phyloP scores from a whole-genome alignment of 2,113 vertebrate genomes.

The Prinia subflava region DNA sequence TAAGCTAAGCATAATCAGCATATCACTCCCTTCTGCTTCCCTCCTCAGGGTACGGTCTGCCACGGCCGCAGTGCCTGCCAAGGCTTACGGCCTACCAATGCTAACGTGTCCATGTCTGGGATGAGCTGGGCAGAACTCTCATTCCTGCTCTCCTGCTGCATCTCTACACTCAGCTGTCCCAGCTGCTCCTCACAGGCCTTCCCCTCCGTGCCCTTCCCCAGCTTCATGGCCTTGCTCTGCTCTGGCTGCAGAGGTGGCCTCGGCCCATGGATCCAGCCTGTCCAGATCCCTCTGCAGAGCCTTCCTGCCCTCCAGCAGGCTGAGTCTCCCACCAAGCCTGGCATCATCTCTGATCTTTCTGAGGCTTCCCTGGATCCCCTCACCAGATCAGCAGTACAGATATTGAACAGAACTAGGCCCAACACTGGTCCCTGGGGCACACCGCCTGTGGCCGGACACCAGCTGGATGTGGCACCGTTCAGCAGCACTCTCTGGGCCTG shows the following conservation, averaged over 20 bases:
- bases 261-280: neutral
- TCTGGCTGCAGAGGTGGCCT: neutral
- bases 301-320: neutral
- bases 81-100: too few species aligned
- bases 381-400: neutral
- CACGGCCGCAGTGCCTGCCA: too few species aligned
- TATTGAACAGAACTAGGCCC: neutral
- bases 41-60: too few species aligned
- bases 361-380: neutral
- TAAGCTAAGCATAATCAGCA: too few species aligned
- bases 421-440: neutral
- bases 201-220: neutral
- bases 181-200: neutral
- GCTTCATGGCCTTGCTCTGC: neutral
- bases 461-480: neutral
- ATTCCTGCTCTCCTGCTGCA: too few species aligned
- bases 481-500: neutral
- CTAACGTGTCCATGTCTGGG: too few species aligned
- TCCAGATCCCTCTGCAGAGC: neutral
- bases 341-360: too few species aligned
- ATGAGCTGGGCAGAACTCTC: too few species aligned
- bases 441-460: neutral
- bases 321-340: neutral
- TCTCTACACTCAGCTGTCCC: neutral
- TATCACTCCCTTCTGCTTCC: too few species aligned